A percentile compares a stretch with the other conserved stretches of the same genome.
Evolutionary conservation across 2,113 vertebrate species (phyloP).

Genomic region (Apaloderma vittatum): DNA sequence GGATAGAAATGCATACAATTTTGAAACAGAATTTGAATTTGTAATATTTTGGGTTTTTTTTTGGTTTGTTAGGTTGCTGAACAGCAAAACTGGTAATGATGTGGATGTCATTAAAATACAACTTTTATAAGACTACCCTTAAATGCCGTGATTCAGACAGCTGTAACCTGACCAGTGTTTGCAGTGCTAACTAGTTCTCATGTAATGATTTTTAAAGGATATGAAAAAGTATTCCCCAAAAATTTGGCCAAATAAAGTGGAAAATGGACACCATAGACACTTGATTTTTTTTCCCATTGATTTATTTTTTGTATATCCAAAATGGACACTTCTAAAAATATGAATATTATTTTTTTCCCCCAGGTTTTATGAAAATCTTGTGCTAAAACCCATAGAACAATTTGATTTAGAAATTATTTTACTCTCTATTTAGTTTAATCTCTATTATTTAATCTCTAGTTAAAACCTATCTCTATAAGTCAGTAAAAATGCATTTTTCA

Average conservation of each 20-base stretch:
- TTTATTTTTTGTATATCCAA: neutral
- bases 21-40: neutral
- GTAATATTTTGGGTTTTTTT: neutral
- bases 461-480: neutral
- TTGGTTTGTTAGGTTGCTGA: neutral
- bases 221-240: neutral
- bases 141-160: neutral
- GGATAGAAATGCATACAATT: neutral
- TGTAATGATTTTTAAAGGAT: neutral
- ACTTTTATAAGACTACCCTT: neutral
- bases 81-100: neutral
- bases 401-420: neutral
- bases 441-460: neutral
- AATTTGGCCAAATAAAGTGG: neutral
- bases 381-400: neutral
- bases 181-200: neutral
- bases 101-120: neutral
- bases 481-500: neutral
- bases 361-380: fast-evolving
- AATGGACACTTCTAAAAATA: neutral
- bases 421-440: no score
- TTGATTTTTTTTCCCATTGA: neutral
- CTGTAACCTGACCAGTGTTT: neutral
- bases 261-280: neutral
- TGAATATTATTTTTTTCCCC: neutral